Conservation (phyloP, 1,140 invertebrate species). For the Aphidius gifuensis region DNA sequence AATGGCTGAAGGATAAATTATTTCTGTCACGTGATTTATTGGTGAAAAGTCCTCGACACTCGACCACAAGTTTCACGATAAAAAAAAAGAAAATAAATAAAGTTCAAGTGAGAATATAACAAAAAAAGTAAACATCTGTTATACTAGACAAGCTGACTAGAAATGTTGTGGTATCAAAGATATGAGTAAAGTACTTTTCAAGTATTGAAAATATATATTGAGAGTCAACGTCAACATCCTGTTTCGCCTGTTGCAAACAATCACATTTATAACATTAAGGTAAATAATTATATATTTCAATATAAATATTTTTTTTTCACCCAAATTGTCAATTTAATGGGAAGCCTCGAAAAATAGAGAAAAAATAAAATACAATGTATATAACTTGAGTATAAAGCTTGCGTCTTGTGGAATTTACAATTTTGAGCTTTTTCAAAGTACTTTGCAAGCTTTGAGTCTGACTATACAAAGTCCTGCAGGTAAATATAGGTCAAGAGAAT, state of each 20-base stretch:
- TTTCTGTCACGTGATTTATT: neutral
- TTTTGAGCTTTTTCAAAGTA: too few species aligned
- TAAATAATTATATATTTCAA: conserved; percentile 19
- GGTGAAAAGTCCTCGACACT: neutral
- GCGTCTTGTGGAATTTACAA: neutral
- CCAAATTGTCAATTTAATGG: too few species aligned
- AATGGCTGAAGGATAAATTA: too few species aligned
- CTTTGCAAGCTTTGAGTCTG: too few species aligned
- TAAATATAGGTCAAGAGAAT: too few species aligned
- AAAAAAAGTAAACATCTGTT: neutral
- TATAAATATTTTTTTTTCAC: too few species aligned
- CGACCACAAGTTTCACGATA: neutral
- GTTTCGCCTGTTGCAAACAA: conserved; percentile 42
- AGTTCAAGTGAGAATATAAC: too few species aligned
- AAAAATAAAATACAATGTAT: neutral
- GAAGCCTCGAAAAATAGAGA: too few species aligned
- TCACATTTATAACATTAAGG: conserved; percentile 45
- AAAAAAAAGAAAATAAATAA: neutral
- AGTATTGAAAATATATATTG: neutral
- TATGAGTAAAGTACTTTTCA: neutral
- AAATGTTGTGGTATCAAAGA: neutral
- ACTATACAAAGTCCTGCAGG: too few species aligned
- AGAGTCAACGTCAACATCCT: conserved; percentile 38
- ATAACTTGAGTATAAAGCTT: neutral
- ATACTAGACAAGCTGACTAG: neutral